Percentiles rank a stretch among this genome's conserved stretches.
Conservation (phyloP, 2,888 invertebrate genomes). For the Ennomos erosarius region DNA sequence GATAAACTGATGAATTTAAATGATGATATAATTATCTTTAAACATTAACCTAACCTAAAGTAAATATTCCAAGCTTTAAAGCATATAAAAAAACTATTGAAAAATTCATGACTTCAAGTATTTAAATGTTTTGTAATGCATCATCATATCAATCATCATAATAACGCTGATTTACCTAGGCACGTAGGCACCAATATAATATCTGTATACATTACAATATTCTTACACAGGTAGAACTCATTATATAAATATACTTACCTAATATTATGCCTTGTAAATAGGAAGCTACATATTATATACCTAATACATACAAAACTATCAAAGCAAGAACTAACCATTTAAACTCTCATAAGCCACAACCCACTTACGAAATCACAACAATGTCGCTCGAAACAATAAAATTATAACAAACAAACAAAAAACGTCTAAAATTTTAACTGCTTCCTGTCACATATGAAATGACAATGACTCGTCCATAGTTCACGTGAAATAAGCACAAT, state of each 20-base stretch:
- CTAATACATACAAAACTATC: conserved; percentile 26
- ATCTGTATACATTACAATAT: too few species aligned
- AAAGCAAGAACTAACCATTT: conserved; percentile 45
- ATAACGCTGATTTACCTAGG: too few species aligned
- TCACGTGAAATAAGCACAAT: conserved; percentile 59
- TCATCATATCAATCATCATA: too few species aligned
- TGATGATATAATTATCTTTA: too few species aligned
- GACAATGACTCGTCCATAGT: conserved; percentile 61
- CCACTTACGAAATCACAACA: conserved; percentile 39
- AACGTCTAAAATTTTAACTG: conserved; percentile 53
- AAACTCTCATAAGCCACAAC: conserved; percentile 44
- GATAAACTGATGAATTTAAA: too few species aligned
- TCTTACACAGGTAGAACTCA: conserved; percentile 16
- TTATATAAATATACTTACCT: conserved; percentile 27
- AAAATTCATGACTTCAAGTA: too few species aligned
- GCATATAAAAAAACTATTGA: too few species aligned
- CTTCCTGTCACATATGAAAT: conserved; percentile 56
- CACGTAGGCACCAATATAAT: too few species aligned
- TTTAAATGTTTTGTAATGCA: too few species aligned
- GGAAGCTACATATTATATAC: conserved; percentile 27
- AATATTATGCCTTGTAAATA: too few species aligned
- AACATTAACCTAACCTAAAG: too few species aligned
- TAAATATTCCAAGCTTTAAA: too few species aligned
- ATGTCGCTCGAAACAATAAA: conserved; percentile 54
- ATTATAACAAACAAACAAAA: conserved; percentile 54